Base-by-base conservation (phyloP, 2,113 vertebrate genomes). In the Lethenteron camtschaticum region DNA sequence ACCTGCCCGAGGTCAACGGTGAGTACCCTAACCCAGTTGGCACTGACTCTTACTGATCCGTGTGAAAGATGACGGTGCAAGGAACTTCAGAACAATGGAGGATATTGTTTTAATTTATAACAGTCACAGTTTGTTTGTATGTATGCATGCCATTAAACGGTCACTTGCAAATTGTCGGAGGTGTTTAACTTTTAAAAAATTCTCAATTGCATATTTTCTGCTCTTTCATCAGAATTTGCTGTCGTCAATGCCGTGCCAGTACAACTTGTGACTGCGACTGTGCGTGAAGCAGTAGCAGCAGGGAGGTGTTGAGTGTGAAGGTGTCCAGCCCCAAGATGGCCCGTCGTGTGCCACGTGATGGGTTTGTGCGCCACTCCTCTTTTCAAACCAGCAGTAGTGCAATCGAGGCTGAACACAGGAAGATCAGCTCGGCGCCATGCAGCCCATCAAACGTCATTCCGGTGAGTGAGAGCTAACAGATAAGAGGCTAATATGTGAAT, bases 321-420 rank as follows among this genome's bases (percentile, higher is more conserved):
- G 85, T 90, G 11, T 87, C 89, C 73, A 94, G 88, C 75, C 82
- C 87, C 75, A 97, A 96, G 81, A 88, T 89, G 71, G 88, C 95
- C 11, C 95, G 95, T 73, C 81, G 86, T n/a, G 78, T 81, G 0
- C 77, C 83, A 0, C 77, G 78, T 10, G 75, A 86, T 18, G 76
- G 76, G 75, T 96, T 96, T 71, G 95, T 89, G 12, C 80, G 89
- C 1, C 94, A 96, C 77, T 85, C 84, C 1, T 96, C 94, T 68
- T 84, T 99, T 92, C 60, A 91, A 92, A 73, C 75, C 94, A 72
- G 83, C 87, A 8, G 41, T 41, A 88, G 85, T 75, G 88, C 78
- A 72, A 87, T 87, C 69, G 87, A 95, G 74, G 85, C 81, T 0
- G 88, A 96, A 75, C 81, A 85, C 3, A 83, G 94, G 69, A 96